Percentiles rank a stretch among this genome's conserved stretches.
phyloP scores from a whole-genome alignment of 2,888 invertebrate genomes.

The Dolichomitus sp. region DNA sequence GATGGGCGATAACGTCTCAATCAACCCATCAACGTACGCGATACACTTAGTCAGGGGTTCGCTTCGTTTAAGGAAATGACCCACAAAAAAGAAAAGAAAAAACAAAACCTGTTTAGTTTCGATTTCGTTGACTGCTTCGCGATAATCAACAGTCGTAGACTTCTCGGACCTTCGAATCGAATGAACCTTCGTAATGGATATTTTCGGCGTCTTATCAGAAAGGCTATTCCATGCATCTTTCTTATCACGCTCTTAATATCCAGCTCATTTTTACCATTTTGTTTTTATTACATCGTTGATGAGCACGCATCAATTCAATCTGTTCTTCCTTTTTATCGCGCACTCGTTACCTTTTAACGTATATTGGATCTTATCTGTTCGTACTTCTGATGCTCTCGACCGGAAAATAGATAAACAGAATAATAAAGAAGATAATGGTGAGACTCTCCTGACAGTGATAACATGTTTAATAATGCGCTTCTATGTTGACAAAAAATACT shows the following conservation, averaged over 20 bases:
- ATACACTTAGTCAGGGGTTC: neutral
- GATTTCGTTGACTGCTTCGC: constrained; percentile 19
- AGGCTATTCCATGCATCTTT: neutral
- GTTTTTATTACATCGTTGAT: neutral
- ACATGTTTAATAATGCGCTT: neutral
- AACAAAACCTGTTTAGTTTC: neutral
- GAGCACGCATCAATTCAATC: constrained; percentile 11
- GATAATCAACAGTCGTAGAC: constrained; percentile 9
- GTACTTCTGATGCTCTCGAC: neutral
- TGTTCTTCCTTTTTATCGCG: neutral
- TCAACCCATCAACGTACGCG: constrained; percentile 16
- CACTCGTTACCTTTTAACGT: constrained; percentile 1
- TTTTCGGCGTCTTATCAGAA: neutral
- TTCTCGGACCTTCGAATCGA: neutral
- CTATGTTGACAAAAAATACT: neutral
- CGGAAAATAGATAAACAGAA: constrained; percentile 15
- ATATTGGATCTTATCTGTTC: constrained; percentile 11
- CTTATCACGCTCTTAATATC: neutral
- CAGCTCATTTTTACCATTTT: neutral
- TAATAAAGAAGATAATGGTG: constrained; percentile 21
- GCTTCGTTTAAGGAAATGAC: constrained; percentile 12
- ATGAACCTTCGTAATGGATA: constrained; percentile 2
- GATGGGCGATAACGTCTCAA: constrained; percentile 49
- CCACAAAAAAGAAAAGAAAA: constrained; percentile 4
- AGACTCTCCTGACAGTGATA: constrained; percentile 12